Conservation (phyloP, 1,140 invertebrate genomes). For the Drosophila quadrilineata region DNA sequence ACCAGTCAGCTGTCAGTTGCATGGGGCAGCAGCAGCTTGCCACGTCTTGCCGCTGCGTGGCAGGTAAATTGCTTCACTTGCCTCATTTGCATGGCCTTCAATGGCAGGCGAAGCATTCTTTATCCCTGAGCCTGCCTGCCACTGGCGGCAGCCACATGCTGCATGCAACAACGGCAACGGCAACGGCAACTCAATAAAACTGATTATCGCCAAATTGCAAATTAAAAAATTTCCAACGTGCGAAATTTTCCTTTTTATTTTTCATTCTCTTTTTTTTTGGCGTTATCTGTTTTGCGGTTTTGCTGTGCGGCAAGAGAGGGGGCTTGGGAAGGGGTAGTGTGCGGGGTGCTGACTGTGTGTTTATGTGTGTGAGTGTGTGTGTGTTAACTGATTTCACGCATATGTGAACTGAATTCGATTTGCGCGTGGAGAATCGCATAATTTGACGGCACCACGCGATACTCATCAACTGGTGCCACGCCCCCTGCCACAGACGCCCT, state of each 20-base stretch:
- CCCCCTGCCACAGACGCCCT: not conserved
- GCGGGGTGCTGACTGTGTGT: not conserved
- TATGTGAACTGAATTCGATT: constrained; percentile 74
- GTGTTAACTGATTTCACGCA: constrained; percentile 64
- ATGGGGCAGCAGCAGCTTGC: constrained; percentile 19
- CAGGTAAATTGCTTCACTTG: constrained; percentile 51
- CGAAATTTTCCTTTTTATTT: not conserved
- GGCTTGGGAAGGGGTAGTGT: not conserved
- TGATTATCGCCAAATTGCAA: constrained; percentile 73
- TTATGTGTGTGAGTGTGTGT: not conserved
- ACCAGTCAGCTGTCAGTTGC: constrained; percentile 47
- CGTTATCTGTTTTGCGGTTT: not conserved
- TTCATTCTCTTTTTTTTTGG: not conserved
- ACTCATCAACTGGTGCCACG: constrained; percentile 14
- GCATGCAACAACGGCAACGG: not conserved
- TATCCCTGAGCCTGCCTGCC: not conserved
- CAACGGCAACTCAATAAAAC: constrained; percentile 67
- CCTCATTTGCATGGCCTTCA: constrained; percentile 64
- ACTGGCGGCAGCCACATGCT: not conserved
- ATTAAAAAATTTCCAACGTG: constrained; percentile 56
- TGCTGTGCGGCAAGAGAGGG: not conserved
- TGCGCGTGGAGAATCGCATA: constrained; percentile 58
- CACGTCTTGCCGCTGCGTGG: too few species aligned
- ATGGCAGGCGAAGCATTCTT: constrained; percentile 4
- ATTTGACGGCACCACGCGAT: constrained; percentile 24